Evolutionary conservation across 2,113 vertebrate genomes (phyloP), one percentile per base, ranked within the genome.

Genomic region (Leptodactylus fuscus): DNA sequence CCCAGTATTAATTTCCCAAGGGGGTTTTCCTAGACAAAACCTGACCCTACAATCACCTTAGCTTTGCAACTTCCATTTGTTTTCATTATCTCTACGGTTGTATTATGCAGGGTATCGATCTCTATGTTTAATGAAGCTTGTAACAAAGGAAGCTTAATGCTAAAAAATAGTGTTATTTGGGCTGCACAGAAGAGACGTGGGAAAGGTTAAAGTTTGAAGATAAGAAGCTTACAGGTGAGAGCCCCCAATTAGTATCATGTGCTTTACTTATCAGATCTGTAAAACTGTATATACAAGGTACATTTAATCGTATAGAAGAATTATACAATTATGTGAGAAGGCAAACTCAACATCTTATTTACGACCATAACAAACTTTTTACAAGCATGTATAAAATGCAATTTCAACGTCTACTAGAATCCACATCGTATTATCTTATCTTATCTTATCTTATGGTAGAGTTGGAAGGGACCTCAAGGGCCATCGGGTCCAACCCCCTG

Each of bases 101-200:
- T 85, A 80, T 85, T 85, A 80, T 80, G 34, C 83, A 80, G 76
- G 83, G 62, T 79, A 85, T 85, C 60, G 83, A 85, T 85, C 83
- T 80, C 75, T 62, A 85, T 80, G 83, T 80, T 85, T 85, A 85
- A 85, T 85, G 83, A 85, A 85, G 83, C 83, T 85, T 85, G 76
- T 80, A 85, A 85, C 83, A 85, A 85, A 85, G 76, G 75, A 79
- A 85, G 83, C 76, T 85, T 58, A 22, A 55, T 71, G 83, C n/a
- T 70, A 65, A 71, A 85, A 76, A 85, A 80, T 70, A 24, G 75
- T 38, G 48, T 46, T 12, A n/a, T 44, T 58, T 58, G 48, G 70
- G 32, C 24, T 79, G 73, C 27, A 27, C 22, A 44, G 22, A 84
- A 41, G 44, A 58, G 36, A 71, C 24, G 16, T 44, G 62, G 48